Evolutionary conservation across 2,113 vertebrate genomes (phyloP).

Genomic region (Eulemur macaco): DNA sequence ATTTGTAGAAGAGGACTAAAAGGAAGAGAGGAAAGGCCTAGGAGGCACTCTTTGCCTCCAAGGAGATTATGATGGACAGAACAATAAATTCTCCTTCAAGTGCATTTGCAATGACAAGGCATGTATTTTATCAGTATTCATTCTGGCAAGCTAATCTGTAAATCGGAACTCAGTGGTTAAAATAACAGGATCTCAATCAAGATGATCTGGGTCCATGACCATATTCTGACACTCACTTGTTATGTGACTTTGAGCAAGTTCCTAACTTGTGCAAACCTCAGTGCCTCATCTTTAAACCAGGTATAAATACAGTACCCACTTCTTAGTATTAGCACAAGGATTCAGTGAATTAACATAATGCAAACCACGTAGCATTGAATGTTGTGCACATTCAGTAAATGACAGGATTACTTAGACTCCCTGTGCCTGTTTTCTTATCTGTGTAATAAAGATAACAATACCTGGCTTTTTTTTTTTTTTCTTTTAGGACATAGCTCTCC

Average conservation of each 20-base stretch:
- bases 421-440: background rate
- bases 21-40: background rate
- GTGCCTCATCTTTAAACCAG: background rate
- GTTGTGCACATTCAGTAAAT: background rate
- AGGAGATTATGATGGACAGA: background rate
- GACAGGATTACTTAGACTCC: background rate
- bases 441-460: background rate
- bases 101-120: background rate
- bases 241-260: background rate
- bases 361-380: background rate
- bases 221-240: background rate
- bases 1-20: background rate
- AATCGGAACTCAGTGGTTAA: background rate
- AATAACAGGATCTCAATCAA: background rate
- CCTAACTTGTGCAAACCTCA: background rate
- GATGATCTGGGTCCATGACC: background rate
- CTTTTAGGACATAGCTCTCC: background rate
- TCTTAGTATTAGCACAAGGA: background rate
- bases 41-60: background rate
- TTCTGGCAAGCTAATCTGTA: background rate
- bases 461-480: background rate
- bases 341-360: background rate
- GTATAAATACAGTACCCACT: background rate
- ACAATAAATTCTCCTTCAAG: background rate
- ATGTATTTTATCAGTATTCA: background rate